Evolutionary conservation across 1,140 invertebrate genomes (phyloP).

Genomic region (Bombus terrestris): DNA sequence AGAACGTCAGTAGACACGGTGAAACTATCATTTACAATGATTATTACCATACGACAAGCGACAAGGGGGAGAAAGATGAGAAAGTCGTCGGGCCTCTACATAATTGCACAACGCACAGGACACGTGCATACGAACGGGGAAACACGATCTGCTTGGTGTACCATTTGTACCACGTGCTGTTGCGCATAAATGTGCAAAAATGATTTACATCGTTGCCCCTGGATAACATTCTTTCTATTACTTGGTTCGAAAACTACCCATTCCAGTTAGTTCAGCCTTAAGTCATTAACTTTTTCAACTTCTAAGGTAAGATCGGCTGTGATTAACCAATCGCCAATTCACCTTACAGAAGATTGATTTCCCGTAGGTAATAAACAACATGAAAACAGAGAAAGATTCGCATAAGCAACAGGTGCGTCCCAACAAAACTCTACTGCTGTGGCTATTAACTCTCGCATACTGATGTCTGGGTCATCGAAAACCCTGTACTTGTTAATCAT

Average conservation of each 20-base stretch:
- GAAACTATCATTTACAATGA: constrained; percentile 46
- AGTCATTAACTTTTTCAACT: constrained; percentile 17
- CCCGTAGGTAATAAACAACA: neutral
- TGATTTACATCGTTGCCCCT: constrained; percentile 41
- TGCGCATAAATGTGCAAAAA: constrained; percentile 36
- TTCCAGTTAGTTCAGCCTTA: neutral
- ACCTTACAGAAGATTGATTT: neutral
- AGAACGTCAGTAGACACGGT: constrained; percentile 1
- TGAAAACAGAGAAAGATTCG: neutral
- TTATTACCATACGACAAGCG: constrained; percentile 35
- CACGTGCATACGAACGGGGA: constrained; percentile 12
- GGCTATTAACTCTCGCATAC: neutral
- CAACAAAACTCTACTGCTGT: neutral
- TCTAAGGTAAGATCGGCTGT: too few relatives aligned
- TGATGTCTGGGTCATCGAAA: too few relatives aligned
- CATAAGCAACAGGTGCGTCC: neutral
- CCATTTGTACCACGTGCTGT: constrained; percentile 47
- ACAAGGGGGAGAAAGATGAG: constrained; percentile 29
- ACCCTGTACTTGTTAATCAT: too few relatives aligned
- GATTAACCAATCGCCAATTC: constrained; percentile 11
- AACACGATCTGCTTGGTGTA: constrained; percentile 8
- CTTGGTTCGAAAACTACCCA: neutral
- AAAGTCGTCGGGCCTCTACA: constrained; percentile 41
- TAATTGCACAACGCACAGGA: constrained; percentile 37
- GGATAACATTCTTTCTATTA: constrained; percentile 12